Conservation (phyloP, 2,888 invertebrate genomes). For the Ramazzottius varieornatus region DNA sequence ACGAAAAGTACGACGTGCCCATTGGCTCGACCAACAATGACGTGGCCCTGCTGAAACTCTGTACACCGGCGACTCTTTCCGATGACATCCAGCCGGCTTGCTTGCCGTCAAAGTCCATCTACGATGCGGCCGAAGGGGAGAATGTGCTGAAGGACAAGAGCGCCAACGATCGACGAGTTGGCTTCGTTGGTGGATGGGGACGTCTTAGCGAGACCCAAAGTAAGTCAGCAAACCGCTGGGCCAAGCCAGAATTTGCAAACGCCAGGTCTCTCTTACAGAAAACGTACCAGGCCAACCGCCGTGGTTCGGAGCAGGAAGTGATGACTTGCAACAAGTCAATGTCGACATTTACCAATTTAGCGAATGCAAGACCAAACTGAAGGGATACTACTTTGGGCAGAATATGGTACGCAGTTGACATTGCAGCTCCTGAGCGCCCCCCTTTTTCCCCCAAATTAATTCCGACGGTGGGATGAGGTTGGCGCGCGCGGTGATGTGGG, state of each 20-base stretch:
- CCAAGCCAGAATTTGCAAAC: no score
- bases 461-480: no score
- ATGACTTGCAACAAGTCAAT: neutral
- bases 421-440: no score
- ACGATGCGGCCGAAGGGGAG: neutral
- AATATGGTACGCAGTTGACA: neutral
- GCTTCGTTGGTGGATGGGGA: neutral
- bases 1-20: neutral
- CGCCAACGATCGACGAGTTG: neutral
- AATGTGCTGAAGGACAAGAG: neutral
- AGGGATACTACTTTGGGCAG: neutral
- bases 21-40: neutral
- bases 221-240: no score
- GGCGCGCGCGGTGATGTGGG: no score
- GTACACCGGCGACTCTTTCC: neutral
- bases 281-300: no score
- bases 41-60: neutral
- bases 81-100: neutral
- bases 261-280: no score
- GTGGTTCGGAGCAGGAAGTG: neutral
- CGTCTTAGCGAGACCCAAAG: neutral
- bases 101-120: neutral
- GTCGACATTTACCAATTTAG: neutral
- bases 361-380: neutral
- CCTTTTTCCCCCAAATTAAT: no score